Conservation (phyloP, 2,888 invertebrate genomes). For the Pristionchus exspectatus region DNA sequence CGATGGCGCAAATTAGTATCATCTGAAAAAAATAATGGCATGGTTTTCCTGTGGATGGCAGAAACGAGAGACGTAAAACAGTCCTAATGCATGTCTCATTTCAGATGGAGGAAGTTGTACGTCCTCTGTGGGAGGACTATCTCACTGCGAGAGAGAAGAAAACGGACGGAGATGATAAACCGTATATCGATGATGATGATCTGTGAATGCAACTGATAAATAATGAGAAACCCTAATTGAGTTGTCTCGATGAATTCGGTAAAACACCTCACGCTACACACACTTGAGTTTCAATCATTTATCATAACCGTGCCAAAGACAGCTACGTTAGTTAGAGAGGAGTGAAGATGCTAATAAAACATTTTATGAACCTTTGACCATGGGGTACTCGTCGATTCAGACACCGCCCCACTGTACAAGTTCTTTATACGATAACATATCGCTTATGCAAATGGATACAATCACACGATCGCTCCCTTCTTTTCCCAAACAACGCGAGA, state of each 20-base stretch:
- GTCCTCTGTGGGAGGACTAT: constrained; percentile 44
- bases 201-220: neutral
- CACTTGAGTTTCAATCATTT: neutral
- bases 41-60: too few relatives aligned
- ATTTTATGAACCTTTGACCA: too few relatives aligned
- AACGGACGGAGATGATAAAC: constrained; percentile 20
- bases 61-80: neutral
- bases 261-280: too few relatives aligned
- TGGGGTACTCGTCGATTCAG: too few relatives aligned
- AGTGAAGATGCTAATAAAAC: neutral
- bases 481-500: neutral
- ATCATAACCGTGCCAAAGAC: too few relatives aligned
- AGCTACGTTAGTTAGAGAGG: neutral
- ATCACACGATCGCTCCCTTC: neutral
- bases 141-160: constrained; percentile 13
- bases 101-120: constrained; percentile 24
- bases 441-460: neutral
- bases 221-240: neutral
- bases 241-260: neutral
- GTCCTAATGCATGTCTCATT: neutral
- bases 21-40: too few relatives aligned
- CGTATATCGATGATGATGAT: constrained; percentile 23
- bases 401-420: too few relatives aligned
- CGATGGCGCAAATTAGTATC: too few relatives aligned
- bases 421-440: too few relatives aligned